Evolutionary conservation across 1,140 invertebrate species (phyloP).

Genomic region (Hirudo medicinalis): DNA sequence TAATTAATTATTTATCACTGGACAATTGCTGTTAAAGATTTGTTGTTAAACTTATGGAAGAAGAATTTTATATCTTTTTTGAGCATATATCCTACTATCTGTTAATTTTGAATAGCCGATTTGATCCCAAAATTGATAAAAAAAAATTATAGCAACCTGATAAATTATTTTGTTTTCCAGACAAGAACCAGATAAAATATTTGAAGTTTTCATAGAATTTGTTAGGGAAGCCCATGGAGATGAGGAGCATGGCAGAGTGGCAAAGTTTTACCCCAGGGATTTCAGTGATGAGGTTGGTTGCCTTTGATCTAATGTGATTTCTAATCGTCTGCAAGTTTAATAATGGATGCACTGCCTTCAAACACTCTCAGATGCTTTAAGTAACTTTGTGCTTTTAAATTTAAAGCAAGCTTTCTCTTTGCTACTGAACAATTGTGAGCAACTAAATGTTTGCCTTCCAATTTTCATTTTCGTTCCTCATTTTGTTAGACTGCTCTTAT

Average conservation of each 20-base stretch:
- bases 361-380: no score
- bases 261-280: constrained; percentile 60
- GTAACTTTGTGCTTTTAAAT: background rate
- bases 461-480: background rate
- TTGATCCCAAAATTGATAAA: no score
- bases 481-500: no score
- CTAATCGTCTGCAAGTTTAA: no score
- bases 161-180: constrained; percentile 44
- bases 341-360: no score
- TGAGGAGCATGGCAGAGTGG: constrained; percentile 40
- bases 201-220: constrained; percentile 70
- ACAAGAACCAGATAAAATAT: constrained; percentile 62
- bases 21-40: no score
- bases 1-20: no score
- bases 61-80: no score
- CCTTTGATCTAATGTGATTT: background rate
- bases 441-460: background rate
- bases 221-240: constrained; percentile 38
- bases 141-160: no score
- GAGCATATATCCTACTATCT: no score
- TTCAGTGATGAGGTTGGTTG: constrained; percentile 50
- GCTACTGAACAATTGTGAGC: background rate
- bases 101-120: no score
- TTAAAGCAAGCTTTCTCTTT: background rate
- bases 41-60: no score